A percentile compares a stretch with the other conserved stretches of the same genome.
Evolutionary conservation across 2,797 vertebrate genomes (phyloP).

Genomic region (Mormyrops attenuatus): DNA sequence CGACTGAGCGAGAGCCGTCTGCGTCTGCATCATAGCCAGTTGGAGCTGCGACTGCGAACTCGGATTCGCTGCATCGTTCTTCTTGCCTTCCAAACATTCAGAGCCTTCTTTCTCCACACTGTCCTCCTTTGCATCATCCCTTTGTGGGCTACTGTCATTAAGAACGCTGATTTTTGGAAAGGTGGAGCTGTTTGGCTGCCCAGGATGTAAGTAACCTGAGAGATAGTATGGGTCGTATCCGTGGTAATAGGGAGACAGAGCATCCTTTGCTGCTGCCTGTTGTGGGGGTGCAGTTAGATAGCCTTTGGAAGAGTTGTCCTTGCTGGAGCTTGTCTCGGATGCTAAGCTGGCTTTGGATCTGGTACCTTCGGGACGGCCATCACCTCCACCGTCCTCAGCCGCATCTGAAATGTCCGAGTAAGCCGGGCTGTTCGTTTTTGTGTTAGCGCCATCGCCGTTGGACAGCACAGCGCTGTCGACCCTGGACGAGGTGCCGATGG

Average conservation of each 20-base stretch:
- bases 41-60: slow-evolving; percentile 85
- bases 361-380: slow-evolving; percentile 79
- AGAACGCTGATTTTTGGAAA: slow-evolving; percentile 63
- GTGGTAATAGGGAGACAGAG: slow-evolving; percentile 85
- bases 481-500: slow-evolving; percentile 84
- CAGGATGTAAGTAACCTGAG: slow-evolving; percentile 82
- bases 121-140: slow-evolving; percentile 79
- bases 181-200: slow-evolving; percentile 62
- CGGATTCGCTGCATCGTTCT: slow-evolving; percentile 54
- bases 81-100: slow-evolving; percentile 63
- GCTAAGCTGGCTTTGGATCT: slow-evolving; percentile 77
- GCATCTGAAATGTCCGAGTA: slow-evolving; percentile 98
- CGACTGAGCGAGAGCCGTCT: slow-evolving; percentile 93
- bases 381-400: slow-evolving; percentile 85
- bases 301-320: slow-evolving; percentile 70
- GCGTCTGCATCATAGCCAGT: slow-evolving; percentile 88
- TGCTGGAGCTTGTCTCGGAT: slow-evolving; percentile 59
- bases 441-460: slow-evolving; percentile 65
- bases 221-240: slow-evolving; percentile 92
- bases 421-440: slow-evolving; percentile 91
- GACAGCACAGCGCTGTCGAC: slow-evolving; percentile 76
- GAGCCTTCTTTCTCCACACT: slow-evolving; percentile 70
- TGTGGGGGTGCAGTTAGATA: slow-evolving; percentile 59
- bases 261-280: slow-evolving; percentile 70
- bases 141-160: slow-evolving; percentile 77